phyloP scores from a whole-genome alignment of 1,140 invertebrate genomes.

The Gerris buenoi region DNA sequence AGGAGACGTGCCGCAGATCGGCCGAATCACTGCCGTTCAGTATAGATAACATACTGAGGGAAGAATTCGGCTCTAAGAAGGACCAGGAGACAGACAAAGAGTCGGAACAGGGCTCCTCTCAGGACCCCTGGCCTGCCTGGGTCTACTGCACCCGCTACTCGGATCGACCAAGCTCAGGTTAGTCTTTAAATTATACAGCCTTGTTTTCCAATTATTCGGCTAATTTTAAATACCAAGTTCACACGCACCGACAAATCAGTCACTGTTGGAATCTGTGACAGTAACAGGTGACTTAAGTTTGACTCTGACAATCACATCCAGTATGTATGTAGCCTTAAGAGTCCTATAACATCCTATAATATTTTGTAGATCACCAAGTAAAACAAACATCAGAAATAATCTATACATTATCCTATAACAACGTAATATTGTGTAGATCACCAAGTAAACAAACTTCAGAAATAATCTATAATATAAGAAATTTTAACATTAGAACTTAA shows the following conservation, averaged over 20 bases:
- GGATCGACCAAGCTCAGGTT: constrained; percentile 82
- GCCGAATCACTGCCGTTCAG: constrained; percentile 33
- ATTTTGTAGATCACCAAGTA: no score
- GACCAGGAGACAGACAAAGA: neutral
- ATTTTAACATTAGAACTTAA: no score
- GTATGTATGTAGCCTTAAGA: no score
- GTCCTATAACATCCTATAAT: no score
- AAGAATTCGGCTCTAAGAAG: constrained; percentile 38
- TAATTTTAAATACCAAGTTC: neutral
- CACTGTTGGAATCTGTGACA: no score
- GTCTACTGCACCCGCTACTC: constrained; percentile 88
- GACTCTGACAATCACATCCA: no score
- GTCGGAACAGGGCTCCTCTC: neutral
- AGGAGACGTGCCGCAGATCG: constrained; percentile 21
- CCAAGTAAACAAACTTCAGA: no score
- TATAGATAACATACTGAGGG: constrained; percentile 43
- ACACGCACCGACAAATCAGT: neutral
- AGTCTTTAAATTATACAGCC: constrained; percentile 5
- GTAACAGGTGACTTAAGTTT: no score
- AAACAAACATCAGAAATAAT: no score
- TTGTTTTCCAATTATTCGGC: neutral
- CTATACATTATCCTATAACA: no score
- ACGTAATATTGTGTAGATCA: no score
- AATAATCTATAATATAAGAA: no score
- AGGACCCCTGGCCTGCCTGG: constrained; percentile 60